Conservation (phyloP, 2,113 vertebrate species). For the Leuciscus idus region DNA sequence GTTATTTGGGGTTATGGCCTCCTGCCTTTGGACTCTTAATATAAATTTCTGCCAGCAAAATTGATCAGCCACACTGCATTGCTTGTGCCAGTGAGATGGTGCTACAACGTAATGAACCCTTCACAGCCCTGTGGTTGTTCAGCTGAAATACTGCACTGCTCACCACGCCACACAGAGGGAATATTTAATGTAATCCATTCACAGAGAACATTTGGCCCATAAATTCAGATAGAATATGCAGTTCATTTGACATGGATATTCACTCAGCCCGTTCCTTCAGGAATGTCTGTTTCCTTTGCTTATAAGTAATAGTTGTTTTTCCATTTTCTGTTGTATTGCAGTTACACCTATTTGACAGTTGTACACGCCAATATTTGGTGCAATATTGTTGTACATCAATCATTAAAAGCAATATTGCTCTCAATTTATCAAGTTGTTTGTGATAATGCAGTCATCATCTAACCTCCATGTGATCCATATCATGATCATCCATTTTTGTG, state of each 20-base stretch:
- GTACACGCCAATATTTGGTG: background rate
- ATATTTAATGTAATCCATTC: constrained; percentile 9
- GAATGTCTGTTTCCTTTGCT: constrained; percentile 6
- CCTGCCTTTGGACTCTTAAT: background rate
- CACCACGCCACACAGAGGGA: constrained; percentile 11
- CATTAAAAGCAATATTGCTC: background rate
- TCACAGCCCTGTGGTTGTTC: background rate
- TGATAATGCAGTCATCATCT: background rate
- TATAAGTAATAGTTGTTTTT: background rate
- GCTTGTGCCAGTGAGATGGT: constrained; percentile 2
- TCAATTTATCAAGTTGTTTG: background rate
- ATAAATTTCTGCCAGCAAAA: background rate
- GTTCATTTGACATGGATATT: background rate
- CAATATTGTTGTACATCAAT: background rate
- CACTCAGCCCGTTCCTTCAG: background rate
- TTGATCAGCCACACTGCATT: background rate
- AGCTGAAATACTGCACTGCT: constrained; percentile 28
- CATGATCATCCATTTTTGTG: background rate
- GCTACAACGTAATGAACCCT: constrained; percentile 16
- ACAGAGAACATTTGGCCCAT: constrained; percentile 16
- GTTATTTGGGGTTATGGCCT: background rate
- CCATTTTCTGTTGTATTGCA: background rate
- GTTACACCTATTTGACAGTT: background rate
- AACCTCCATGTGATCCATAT: background rate
- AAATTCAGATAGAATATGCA: constrained; percentile 32